Percentiles rank a stretch among this genome's conserved stretches.
phyloP scores from a whole-genome alignment of 1,140 invertebrate genomes.

The Lucilia cuprina region DNA sequence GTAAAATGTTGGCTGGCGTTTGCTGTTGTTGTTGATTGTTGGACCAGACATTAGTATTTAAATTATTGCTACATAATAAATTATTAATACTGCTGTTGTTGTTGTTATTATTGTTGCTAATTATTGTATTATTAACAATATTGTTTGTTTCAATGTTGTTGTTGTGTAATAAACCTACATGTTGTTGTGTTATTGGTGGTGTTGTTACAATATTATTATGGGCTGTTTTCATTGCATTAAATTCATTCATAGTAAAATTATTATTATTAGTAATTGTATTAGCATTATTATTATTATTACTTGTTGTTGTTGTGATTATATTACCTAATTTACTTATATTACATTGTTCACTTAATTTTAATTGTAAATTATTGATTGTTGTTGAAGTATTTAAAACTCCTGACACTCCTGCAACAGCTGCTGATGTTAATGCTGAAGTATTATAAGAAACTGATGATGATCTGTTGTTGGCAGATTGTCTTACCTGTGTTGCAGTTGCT shows the following conservation, averaged over 20 bases:
- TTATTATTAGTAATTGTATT: conserved; percentile 39
- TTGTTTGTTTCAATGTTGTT: conserved; percentile 36
- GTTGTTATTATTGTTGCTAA: conserved; percentile 40
- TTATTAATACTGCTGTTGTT: conserved; percentile 62
- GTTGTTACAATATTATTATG: conserved; percentile 25
- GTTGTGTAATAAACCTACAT: conserved; percentile 34
- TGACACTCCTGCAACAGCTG: background rate
- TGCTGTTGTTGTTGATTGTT: conserved; percentile 35
- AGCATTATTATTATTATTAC: conserved; percentile 36
- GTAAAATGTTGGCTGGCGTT: conserved; percentile 35
- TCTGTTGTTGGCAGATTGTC: background rate
- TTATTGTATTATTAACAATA: background rate
- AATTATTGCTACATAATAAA: conserved; percentile 62
- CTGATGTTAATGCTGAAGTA: background rate
- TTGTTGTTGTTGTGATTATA: conserved; percentile 18
- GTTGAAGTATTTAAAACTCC: background rate
- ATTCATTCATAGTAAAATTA: conserved; percentile 39
- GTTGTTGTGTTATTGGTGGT: conserved; percentile 26
- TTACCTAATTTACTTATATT: conserved; percentile 38
- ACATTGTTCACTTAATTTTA: conserved; percentile 41
- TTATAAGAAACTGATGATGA: background rate
- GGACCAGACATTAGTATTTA: conserved; percentile 42
- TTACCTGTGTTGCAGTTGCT: conserved; percentile 37
- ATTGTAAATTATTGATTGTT: conserved; percentile 38
- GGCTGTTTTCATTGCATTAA: conserved; percentile 28